A percentile compares a stretch with the other conserved stretches of the same genome.
Conservation (phyloP, 2,113 vertebrate species). For the Grantiella picta region DNA sequence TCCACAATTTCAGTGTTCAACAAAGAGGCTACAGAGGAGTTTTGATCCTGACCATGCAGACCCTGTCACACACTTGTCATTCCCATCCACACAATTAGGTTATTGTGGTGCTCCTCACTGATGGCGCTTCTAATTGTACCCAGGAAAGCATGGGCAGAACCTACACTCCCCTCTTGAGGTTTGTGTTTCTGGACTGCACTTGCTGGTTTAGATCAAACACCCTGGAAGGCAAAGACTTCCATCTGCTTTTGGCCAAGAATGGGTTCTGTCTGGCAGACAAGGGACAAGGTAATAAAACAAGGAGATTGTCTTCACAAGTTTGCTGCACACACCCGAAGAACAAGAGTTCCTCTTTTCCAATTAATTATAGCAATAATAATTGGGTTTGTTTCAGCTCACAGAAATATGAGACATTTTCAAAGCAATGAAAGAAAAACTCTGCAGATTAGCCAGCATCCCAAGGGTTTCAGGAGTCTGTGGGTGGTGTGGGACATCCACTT, state of each 20-base stretch:
- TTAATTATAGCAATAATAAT: not conserved
- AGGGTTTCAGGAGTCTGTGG: not conserved
- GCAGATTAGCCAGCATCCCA: not conserved
- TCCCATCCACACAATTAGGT: not conserved
- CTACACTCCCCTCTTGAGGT: rapidly evolving
- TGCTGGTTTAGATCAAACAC: not conserved
- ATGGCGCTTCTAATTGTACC: not conserved
- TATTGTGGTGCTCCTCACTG: not conserved
- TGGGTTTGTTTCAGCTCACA: not conserved
- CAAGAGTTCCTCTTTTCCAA: not conserved
- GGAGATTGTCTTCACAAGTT: not conserved
- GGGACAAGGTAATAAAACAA: not conserved
- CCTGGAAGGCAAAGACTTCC: not conserved
- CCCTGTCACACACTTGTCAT: not conserved
- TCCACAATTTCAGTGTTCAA: not conserved
- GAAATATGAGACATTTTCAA: not conserved
- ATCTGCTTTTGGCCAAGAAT: not conserved
- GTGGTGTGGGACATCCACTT: not conserved
- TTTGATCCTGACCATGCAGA: not conserved
- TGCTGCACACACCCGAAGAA: not conserved
- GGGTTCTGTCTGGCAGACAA: not conserved
- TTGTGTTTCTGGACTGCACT: not conserved
- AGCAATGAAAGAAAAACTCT: not conserved
- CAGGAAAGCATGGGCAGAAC: not conserved
- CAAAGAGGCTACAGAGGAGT: not conserved